Evolutionary conservation across 2,888 invertebrate genomes (phyloP), one percentile per base, ranked within the genome.

Genomic region (Eristalis arbustorum): DNA sequence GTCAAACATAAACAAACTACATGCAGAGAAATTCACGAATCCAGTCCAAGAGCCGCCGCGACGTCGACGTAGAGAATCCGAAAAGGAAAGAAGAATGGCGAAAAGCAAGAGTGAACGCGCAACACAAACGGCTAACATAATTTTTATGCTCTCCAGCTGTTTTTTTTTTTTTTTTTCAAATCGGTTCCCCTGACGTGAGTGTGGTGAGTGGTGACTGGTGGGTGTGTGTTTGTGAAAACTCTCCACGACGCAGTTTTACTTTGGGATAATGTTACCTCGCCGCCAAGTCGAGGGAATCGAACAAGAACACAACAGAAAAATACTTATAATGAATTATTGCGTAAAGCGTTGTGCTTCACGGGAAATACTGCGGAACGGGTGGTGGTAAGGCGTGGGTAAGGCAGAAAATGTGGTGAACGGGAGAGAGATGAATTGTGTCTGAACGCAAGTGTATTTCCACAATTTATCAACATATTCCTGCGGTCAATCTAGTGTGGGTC

Each of bases 1-100:
- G n/a, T 49, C 63, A 76, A 84, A 84, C 72, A 84, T 76, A 84
- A 80, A 84, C 80, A 80, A 80, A 76, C 79, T 61, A 66, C 49
- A 37, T 23, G 28, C 25, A 75, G 42, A 72, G 59, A 66, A 69
- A 59, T 18, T 61, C 25, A 18, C 67, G 66, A 64, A 63, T 40
- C 34, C 71, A 71, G 22, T 2, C 56, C 69, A 66, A 64, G 10
- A 37, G 37, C 37, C 37, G 40, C 22, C 23, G 8, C 5, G 34
- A 1, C 6, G 40, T 31, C 23, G 72, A 66, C 10, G 10, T 31
- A n/a, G 25, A n/a, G 25, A 40, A 49, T 49, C 18, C 8, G 59
- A 72, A 8, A 11, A 40, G 34, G 31, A 62, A 62, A 37, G 67
- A 73, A 34, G 28, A 67, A 80, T 75, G 67, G 75, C 71, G 62